phyloP scores from a whole-genome alignment of 2,797 vertebrate genomes.

The Coluber constrictor region DNA sequence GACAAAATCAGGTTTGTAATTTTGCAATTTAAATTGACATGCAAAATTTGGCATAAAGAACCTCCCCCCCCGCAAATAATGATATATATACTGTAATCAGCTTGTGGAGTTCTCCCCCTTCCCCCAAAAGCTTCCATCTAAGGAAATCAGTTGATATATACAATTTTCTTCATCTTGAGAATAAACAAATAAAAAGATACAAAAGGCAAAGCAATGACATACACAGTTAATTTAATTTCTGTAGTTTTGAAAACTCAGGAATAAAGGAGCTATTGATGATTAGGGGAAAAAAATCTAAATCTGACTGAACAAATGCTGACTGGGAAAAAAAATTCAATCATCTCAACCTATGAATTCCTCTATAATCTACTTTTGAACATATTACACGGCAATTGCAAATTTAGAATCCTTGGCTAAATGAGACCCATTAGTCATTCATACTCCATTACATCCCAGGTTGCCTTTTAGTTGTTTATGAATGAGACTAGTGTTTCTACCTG shows the following conservation, averaged over 20 bases:
- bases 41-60: not conserved
- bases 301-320: not conserved
- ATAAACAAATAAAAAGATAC: not conserved
- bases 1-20: not conserved
- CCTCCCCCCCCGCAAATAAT: not conserved
- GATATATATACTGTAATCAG: not conserved
- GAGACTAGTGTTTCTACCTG: slow-evolving; percentile 61
- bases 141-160: not conserved
- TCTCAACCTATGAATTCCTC: not conserved
- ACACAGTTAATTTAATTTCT: not conserved
- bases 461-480: slow-evolving; percentile 57
- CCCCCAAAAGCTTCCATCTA: not conserved
- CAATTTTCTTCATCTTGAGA: not conserved
- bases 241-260: slow-evolving; percentile 9
- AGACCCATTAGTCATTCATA: slow-evolving; percentile 37
- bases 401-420: slow-evolving; percentile 24
- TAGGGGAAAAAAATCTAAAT: not conserved
- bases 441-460: slow-evolving; percentile 14
- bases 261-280: not conserved
- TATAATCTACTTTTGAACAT: not conserved
- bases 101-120: not conserved
- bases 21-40: not conserved
- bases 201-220: not conserved
- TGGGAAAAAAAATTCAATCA: slow-evolving; percentile 1
- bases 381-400: slow-evolving; percentile 9